Base-by-base conservation (phyloP, 2,888 invertebrate genomes). In the Tinea trinotella region DNA sequence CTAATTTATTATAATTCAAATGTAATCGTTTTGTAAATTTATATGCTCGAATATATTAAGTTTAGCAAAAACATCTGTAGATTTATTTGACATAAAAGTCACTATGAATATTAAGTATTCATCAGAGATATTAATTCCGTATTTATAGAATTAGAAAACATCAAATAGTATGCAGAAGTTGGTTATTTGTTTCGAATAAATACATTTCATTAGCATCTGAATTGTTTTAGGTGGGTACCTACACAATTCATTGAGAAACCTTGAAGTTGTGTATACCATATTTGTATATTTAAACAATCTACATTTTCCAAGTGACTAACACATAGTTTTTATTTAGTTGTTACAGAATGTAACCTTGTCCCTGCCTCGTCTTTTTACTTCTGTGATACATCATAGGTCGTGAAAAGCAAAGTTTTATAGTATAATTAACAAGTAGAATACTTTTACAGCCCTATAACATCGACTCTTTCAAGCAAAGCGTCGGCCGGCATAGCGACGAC, bases 131-230 rank as follows among this genome's bases (percentile, higher is more conserved):
- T 40, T 12, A 40, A 40, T 40, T 40, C 13, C 13, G 13, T 13
- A 15, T 15, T 40, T 40, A 15, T 15, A 13, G 13, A 15, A 15
- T 40, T 40, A 40, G 40, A 40, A 40, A 9, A 40, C 40, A 2
- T 40, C 40, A 40, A 6, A 40, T 40, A 40, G 40, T 15, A 2
- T 1, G 6, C 3, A 2, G 7, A 40, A 40, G 40, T 40, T 2
- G 40, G 17, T 17, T 17, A 40, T 40, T 40, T 40, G 13, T 15
- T 30, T 40, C 40, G 13, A 40, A 40, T 15, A 40, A 40, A 15
- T 12, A n/a, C 40, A 17, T 40, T 40, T n/a, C 10, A 40, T 40
- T 40, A 40, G 40, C 40, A 40, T 40, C 17, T 40, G 40, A 40
- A 40, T 40, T 40, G 40, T 40, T 17, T 40, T 3, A 40, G 40